Conservation (phyloP, 2,797 vertebrate genomes). For the Pteropus rufus region DNA sequence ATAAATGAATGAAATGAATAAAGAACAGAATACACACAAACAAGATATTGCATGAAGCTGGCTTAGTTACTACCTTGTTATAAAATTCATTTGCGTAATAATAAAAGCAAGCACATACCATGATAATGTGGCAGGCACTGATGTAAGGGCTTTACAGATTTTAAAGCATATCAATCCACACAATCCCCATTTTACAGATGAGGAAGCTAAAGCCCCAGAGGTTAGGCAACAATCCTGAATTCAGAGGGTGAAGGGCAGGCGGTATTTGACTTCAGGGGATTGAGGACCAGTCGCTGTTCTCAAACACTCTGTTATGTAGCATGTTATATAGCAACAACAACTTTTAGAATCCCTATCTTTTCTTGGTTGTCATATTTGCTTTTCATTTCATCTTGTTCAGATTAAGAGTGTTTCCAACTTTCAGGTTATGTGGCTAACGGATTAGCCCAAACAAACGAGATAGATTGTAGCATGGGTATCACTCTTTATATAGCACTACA, state of each 20-base stretch:
- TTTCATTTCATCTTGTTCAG: neutral
- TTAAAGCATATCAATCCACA: neutral
- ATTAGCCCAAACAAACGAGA: neutral
- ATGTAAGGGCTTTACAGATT: neutral
- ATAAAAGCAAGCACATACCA: neutral
- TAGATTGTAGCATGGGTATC: neutral
- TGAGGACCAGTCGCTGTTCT: neutral
- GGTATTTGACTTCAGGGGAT: accelerated
- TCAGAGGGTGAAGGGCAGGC: neutral
- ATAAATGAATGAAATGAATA: neutral
- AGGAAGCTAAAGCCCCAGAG: neutral
- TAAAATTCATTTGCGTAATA: neutral
- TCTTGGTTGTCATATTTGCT: neutral
- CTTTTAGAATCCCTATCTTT: neutral
- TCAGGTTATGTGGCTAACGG: neutral
- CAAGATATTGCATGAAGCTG: neutral
- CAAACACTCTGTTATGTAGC: too few relatives aligned
- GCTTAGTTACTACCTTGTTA: neutral
- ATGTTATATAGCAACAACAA: too few relatives aligned
- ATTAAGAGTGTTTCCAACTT: neutral
- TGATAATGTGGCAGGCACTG: accelerated
- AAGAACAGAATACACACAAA: neutral
- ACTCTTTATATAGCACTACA: neutral
- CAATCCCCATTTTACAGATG: neutral
- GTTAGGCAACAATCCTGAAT: neutral